Evolutionary conservation across 2,888 invertebrate genomes (phyloP), one percentile per base, ranked within the genome.

Genomic region (Malthinus flaveolus): DNA sequence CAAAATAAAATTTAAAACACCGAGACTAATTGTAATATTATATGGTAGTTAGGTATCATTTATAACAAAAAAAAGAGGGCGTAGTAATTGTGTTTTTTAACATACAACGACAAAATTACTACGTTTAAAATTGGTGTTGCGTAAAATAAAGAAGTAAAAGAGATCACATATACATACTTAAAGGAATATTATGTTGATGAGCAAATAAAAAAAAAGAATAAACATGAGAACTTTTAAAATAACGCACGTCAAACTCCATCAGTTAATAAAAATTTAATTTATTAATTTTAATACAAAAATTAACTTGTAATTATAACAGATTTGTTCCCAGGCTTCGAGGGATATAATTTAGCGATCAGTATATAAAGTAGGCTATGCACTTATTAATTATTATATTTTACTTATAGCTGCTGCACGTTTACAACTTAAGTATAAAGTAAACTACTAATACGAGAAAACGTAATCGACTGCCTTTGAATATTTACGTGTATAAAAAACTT

Each of bases 301-400:
- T 42, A 34, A 47, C 52, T 54, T 35, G 53, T 66, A 64, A 66
- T 66, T 66, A 63, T 61, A 59, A 63, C 59, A 57, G 63, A 64
- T 66, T 61, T 63, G 63, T 66, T 66, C 66, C 66, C 66, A 66
- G 64, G 63, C 59, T 66, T 63, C 55, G 64, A 50, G 64, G 62
- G 66, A 60, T 66, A 63, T 66, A 66, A 66, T 66, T 66, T 66
- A 66, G 63, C 50, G 59, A 56, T 62, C 62, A 53, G 59, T 59
- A 57, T 59, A 62, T 62, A 62, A 62, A 62, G 62, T 62, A 62
- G 62, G 62, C 49, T 62, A 62, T 59, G 53, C 56, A 59, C 59
- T 56, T 56, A 56, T 54, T 62, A 59, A 62, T 59, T 59, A 56
- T 62, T 62, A 45, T 55, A 34, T 49, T 50, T 51, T 34, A 36